A percentile compares a stretch with the other conserved stretches of the same genome.
Conservation (phyloP, 2,113 vertebrate species). For the Erythrocebus patas region DNA sequence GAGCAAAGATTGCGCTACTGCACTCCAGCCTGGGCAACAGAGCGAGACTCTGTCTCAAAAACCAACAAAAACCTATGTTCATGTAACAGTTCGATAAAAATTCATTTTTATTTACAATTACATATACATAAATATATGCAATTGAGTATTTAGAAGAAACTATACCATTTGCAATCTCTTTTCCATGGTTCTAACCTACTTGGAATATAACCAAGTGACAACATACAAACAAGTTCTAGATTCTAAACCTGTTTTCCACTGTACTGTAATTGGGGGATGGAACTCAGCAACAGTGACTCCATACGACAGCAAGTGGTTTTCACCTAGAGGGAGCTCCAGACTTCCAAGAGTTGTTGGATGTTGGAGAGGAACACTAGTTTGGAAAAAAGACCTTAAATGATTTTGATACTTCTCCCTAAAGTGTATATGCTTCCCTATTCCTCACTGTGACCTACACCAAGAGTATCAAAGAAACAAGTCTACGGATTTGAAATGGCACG, state of each 20-base stretch:
- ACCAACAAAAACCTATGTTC: too few species aligned
- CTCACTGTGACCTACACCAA: not conserved
- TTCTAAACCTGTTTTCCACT: not conserved
- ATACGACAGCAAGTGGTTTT: not conserved
- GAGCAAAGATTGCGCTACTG: too few species aligned
- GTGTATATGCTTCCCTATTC: accelerated
- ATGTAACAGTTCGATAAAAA: not conserved
- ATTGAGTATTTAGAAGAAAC: not conserved
- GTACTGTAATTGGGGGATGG: not conserved
- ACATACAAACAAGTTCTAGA: not conserved
- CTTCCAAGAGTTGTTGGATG: not conserved
- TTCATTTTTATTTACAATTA: not conserved
- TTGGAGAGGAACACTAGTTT: not conserved
- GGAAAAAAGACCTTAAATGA: not conserved
- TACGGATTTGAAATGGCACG: not conserved
- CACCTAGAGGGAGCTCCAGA: not conserved
- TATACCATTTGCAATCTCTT: not conserved
- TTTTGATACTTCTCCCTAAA: not conserved
- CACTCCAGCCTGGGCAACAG: too few species aligned
- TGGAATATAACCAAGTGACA: not conserved
- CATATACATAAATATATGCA: not conserved
- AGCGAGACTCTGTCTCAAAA: too few species aligned
- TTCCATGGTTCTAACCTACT: not conserved
- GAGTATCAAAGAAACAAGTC: not conserved
- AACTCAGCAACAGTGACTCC: too few species aligned